A percentile compares a stretch with the other conserved stretches of the same genome.
Evolutionary conservation across 2,888 invertebrate species (phyloP).

Genomic region (Ryuthela nishihirai): DNA sequence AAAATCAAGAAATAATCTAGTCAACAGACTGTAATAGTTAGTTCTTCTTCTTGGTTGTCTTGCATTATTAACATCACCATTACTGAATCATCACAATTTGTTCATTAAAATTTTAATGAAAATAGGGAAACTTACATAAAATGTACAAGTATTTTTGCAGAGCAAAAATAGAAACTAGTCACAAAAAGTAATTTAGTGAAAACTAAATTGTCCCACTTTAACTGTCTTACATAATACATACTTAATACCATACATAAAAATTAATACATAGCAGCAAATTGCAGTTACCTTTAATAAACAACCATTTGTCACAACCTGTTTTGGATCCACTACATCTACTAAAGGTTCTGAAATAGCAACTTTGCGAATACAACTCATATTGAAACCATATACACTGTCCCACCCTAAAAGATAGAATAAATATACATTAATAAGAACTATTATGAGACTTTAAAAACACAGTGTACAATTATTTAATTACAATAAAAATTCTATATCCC

Average conservation of each 20-base stretch:
- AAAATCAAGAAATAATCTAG: too few species aligned
- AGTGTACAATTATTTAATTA: neutral
- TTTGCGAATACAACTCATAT: slow-evolving; percentile 97
- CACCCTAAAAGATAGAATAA: slow-evolving; percentile 60
- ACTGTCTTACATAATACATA: neutral
- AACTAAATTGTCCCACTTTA: too few species aligned
- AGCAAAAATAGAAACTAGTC: too few species aligned
- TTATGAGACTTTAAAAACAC: neutral
- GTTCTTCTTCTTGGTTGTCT: too few species aligned
- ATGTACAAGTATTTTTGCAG: too few species aligned
- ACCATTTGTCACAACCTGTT: slow-evolving; percentile 95
- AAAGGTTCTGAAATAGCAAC: slow-evolving; percentile 97
- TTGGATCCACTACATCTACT: slow-evolving; percentile 97
- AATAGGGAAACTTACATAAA: too few species aligned
- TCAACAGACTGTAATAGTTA: too few species aligned
- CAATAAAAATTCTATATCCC: too few species aligned
- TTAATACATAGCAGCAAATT: neutral
- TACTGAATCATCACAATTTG: too few species aligned
- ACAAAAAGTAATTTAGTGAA: too few species aligned
- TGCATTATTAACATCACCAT: too few species aligned
- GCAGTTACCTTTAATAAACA: slow-evolving; percentile 71
- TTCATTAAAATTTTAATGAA: too few species aligned
- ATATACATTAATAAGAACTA: neutral
- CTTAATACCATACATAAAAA: neutral
- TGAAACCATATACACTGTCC: slow-evolving; percentile 99